phyloP scores from a whole-genome alignment of 2,888 invertebrate genomes.

The Catocala fraxini region DNA sequence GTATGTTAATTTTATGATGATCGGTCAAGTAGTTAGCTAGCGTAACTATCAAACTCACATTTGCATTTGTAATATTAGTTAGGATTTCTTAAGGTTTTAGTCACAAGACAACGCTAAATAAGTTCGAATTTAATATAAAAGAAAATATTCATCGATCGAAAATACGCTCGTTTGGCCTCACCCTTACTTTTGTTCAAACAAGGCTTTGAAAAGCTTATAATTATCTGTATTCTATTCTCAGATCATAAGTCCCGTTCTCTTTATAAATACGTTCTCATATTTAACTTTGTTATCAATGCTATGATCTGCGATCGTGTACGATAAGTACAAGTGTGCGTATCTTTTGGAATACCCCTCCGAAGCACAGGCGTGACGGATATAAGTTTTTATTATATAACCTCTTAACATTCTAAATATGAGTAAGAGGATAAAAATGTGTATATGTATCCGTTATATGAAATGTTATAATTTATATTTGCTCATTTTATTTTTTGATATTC shows the following conservation, averaged over 20 bases:
- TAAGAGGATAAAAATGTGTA: slow-evolving; percentile 1
- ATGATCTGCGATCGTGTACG: slow-evolving; percentile 8
- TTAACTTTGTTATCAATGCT: not conserved
- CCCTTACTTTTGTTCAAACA: no score
- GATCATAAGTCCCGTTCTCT: not conserved
- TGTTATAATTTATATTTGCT: not conserved
- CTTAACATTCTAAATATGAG: slow-evolving; percentile 8
- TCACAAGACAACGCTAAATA: no score
- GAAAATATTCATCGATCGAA: no score
- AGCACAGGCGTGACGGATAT: slow-evolving; percentile 10
- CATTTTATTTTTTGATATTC: no score
- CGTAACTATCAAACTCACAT: no score
- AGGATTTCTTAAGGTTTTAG: no score
- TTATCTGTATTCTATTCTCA: not conserved
- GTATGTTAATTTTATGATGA: no score
- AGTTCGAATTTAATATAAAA: no score
- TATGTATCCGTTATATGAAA: slow-evolving; percentile 3
- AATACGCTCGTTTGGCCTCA: no score
- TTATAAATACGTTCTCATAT: not conserved
- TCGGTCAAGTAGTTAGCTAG: no score
- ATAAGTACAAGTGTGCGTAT: not conserved
- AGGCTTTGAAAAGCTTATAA: no score
- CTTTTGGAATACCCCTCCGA: slow-evolving; percentile 12
- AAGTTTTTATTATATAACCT: slow-evolving; percentile 8
- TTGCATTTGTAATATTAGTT: no score